Evolutionary conservation across 1,140 invertebrate genomes (phyloP).

Genomic region (Neuroterus valhalla): DNA sequence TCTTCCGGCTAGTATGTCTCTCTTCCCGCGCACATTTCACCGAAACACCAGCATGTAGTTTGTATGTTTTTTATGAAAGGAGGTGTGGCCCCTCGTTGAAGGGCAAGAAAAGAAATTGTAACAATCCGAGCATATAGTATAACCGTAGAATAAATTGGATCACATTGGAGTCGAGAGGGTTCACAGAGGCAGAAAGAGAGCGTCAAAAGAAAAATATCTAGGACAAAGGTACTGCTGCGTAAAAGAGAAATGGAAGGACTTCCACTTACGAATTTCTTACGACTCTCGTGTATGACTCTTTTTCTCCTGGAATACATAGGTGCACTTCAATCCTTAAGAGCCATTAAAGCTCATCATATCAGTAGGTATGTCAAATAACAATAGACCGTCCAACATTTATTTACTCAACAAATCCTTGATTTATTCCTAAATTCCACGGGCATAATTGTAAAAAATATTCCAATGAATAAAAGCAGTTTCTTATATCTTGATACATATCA

Average conservation of each 20-base stretch:
- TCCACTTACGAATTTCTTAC: slow-evolving; percentile 5
- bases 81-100: slow-evolving; percentile 40
- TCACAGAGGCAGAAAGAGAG: slow-evolving; percentile 19
- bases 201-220: slow-evolving; percentile 14
- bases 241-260: slow-evolving; percentile 6
- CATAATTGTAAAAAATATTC: too few species aligned
- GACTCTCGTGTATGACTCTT: neutral
- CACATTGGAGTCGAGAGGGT: slow-evolving; percentile 40
- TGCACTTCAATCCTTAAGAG: neutral
- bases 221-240: neutral
- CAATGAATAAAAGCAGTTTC: too few species aligned
- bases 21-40: neutral
- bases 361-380: too few species aligned
- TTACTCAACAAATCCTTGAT: too few species aligned
- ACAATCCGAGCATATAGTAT: slow-evolving; percentile 58
- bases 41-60: neutral
- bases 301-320: neutral
- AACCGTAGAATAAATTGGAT: slow-evolving; percentile 67
- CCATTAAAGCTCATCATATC: neutral
- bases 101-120: slow-evolving; percentile 61
- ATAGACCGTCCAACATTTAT: too few species aligned
- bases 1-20: slow-evolving; percentile 2
- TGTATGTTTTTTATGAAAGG: slow-evolving; percentile 39
- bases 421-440: too few species aligned
- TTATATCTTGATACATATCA: too few species aligned